These are phyloP conservation scores for Oceanodroma tethys DNA, from an alignment of 2,113 vertebrate species.

Conservation along the genomic window DNA sequence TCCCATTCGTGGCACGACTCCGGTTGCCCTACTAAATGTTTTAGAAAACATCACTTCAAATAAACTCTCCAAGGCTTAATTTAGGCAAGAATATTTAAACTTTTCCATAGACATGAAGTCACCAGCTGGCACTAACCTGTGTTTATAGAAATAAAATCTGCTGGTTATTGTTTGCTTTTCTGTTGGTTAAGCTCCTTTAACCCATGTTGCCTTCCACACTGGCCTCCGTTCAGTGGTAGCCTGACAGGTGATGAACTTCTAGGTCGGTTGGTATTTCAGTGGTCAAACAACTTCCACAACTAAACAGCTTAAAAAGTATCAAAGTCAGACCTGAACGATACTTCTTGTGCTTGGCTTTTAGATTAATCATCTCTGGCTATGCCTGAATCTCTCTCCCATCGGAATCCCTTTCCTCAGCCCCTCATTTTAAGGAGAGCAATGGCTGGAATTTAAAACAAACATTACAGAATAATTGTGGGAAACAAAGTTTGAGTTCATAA, in stretches of 20 bases:
- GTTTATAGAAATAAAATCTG: constrained; percentile 46
- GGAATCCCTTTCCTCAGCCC: neutral
- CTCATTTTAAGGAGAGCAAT: neutral
- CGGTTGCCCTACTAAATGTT: constrained; percentile 26
- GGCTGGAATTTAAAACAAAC: neutral
- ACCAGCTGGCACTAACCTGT: constrained; percentile 36
- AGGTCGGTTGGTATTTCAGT: neutral
- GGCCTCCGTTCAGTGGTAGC: neutral
- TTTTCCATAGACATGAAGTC: constrained; percentile 64
- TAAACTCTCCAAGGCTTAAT: constrained; percentile 46
- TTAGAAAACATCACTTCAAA: constrained; percentile 42
- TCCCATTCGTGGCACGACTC: neutral
- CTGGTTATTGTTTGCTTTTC: constrained; percentile 44
- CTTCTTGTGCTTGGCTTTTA: neutral
- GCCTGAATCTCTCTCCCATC: neutral
- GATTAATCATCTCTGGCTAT: neutral
- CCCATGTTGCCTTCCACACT: neutral
- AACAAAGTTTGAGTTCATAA: neutral
- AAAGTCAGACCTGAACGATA: neutral
- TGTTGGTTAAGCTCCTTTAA: constrained; percentile 40
- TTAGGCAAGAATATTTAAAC: constrained; percentile 51
- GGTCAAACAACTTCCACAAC: neutral
- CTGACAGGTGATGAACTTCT: neutral
- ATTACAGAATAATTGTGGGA: neutral
- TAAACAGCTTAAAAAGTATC: neutral